phyloP scores from a whole-genome alignment of 2,113 vertebrate species.

The Leucopsar rothschildi region DNA sequence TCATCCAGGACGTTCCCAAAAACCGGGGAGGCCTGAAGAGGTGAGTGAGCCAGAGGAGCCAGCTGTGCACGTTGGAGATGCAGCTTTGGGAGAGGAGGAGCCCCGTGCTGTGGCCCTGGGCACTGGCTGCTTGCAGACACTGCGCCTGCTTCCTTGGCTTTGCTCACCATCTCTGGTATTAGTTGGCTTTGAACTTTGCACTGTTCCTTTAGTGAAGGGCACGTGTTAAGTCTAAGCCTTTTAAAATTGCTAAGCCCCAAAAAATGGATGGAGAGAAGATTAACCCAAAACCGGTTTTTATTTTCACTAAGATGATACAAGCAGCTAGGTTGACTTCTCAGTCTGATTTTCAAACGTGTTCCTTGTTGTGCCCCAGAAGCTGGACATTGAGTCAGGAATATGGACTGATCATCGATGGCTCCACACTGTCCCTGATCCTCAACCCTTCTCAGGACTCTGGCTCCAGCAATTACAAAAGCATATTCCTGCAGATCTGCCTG shows the following conservation, averaged over 20 bases:
- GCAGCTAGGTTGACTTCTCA: not conserved
- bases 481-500: conserved; percentile 94
- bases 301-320: not conserved
- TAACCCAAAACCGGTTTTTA: not conserved
- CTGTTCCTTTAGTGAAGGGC: not conserved
- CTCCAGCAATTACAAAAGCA: conserved; percentile 84
- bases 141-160: rapidly evolving
- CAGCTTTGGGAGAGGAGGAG: not conserved
- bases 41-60: conserved; percentile 70
- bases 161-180: not conserved
- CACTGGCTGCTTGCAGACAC: rapidly evolving
- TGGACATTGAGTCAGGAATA: conserved; percentile 87
- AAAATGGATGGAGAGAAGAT: not conserved
- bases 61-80: not conserved
- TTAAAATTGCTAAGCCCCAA: not conserved
- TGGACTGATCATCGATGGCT: conserved; percentile 93
- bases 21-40: conserved; percentile 77
- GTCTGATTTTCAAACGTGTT: not conserved
- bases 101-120: not conserved
- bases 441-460: conserved; percentile 82
- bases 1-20: conserved; percentile 83
- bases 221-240: rapidly evolving
- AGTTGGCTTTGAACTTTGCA: not conserved
- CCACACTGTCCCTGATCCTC: conserved; percentile 88
- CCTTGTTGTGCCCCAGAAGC: conserved; percentile 69